Evolutionary conservation across 2,888 invertebrate species (phyloP).

Genomic region (Cosmopolites sordidus): DNA sequence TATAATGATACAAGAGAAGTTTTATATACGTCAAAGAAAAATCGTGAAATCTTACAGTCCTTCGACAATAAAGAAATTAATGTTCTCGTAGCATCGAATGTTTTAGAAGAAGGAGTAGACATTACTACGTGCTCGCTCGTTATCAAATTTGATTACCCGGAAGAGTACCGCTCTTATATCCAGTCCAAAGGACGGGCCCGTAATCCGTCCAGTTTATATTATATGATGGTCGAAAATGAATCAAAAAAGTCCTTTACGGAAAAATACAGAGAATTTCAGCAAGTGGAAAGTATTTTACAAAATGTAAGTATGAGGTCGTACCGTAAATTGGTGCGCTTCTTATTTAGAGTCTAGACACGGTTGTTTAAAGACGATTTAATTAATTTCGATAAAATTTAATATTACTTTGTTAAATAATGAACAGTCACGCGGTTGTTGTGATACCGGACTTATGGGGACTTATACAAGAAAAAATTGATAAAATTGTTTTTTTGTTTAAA

Average conservation of each 20-base stretch:
- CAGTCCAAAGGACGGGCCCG: conserved; percentile 89
- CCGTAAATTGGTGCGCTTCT: no score
- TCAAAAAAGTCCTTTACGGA: conserved; percentile 38
- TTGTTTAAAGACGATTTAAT: no score
- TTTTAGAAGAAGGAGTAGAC: conserved; percentile 81
- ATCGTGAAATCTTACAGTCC: conserved; percentile 49
- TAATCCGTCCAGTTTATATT: conserved; percentile 57
- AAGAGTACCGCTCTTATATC: conserved; percentile 75
- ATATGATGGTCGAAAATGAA: conserved; percentile 51
- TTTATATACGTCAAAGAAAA: conserved; percentile 49
- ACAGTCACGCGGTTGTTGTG: no score
- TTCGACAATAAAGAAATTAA: conserved; percentile 61
- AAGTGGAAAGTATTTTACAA: conserved; percentile 55
- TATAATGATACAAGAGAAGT: conserved; percentile 55
- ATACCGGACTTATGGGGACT: no score
- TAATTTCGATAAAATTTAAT: no score
- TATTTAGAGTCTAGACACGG: no score
- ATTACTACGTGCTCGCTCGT: conserved; percentile 78
- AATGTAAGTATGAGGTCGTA: conserved; percentile 44
- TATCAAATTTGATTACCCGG: conserved; percentile 66
- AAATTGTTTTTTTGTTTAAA: no score
- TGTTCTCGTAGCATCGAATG: conserved; percentile 68
- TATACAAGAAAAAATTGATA: no score
- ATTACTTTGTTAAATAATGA: no score
- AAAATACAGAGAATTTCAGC: conserved; percentile 45